Percentiles rank a stretch among this genome's conserved stretches.
Evolutionary conservation across 2,113 vertebrate species (phyloP).

Genomic region (Lathamus discolor): DNA sequence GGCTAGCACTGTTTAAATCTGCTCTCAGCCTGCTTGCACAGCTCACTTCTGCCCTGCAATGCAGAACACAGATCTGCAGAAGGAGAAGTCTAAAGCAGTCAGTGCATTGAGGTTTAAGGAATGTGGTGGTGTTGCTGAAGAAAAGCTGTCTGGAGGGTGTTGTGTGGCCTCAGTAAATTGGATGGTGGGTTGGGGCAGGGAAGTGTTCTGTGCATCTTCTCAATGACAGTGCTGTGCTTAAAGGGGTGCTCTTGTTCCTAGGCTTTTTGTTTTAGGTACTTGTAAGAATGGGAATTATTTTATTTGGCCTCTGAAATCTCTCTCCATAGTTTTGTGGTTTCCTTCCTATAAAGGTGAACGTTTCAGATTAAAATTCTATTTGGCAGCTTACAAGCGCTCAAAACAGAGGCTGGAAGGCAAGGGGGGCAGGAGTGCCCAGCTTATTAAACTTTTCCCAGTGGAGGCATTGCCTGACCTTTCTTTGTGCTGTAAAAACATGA

Average conservation of each 20-base stretch:
- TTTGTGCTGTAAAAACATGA: background rate
- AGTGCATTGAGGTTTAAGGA: background rate
- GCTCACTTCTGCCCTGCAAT: background rate
- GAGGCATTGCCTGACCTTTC: conserved; percentile 11
- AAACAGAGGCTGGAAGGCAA: conserved; percentile 22
- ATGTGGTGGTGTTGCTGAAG: background rate
- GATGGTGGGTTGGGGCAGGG: background rate
- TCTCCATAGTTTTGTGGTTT: background rate
- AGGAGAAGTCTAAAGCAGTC: background rate
- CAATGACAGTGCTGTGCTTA: background rate
- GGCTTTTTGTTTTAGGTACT: background rate
- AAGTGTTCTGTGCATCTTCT: background rate
- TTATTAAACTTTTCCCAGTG: background rate
- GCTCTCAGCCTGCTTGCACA: conserved; percentile 21
- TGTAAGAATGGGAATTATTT: conserved; percentile 39
- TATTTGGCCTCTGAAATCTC: conserved; percentile 48
- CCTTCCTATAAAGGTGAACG: conserved; percentile 51
- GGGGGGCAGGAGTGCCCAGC: background rate
- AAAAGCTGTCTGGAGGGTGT: background rate
- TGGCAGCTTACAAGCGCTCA: conserved; percentile 15
- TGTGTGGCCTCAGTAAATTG: background rate
- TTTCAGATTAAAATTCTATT: conserved; percentile 49
- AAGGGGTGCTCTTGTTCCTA: background rate
- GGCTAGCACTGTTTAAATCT: background rate
- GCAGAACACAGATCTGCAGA: background rate